A percentile compares a stretch with the other conserved stretches of the same genome.
Evolutionary conservation across 2,888 invertebrate species (phyloP).

Genomic region (Sphaerophoria rueppellii): DNA sequence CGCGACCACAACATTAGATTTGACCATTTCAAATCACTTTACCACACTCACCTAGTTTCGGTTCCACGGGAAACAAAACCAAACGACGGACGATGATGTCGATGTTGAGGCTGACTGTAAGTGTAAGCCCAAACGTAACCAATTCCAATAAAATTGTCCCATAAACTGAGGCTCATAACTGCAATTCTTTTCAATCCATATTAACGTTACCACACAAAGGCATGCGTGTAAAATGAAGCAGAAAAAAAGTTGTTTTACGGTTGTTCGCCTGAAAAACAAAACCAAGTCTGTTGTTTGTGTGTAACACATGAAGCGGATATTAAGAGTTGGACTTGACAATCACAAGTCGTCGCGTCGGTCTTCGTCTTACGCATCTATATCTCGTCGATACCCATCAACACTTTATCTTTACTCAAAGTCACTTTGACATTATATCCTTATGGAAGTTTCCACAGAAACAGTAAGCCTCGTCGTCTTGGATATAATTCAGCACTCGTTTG

Average conservation of each 20-base stretch:
- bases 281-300: slow-evolving; percentile 1
- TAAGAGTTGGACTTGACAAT: slow-evolving; percentile 55
- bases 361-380: not conserved
- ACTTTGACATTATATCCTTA: slow-evolving; percentile 52
- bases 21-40: slow-evolving; percentile 54
- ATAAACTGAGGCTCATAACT: slow-evolving; percentile 64
- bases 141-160: slow-evolving; percentile 62
- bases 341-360: slow-evolving; percentile 41
- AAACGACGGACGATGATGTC: too few species aligned
- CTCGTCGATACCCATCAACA: slow-evolving; percentile 41
- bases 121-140: slow-evolving; percentile 46
- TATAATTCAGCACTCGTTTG: slow-evolving; percentile 62
- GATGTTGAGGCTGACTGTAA: too few species aligned
- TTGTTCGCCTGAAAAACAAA: slow-evolving; percentile 52
- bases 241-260: slow-evolving; percentile 55
- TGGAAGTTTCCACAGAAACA: slow-evolving; percentile 31
- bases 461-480: slow-evolving; percentile 18
- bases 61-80: slow-evolving; percentile 62
- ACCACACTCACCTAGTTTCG: slow-evolving; percentile 68
- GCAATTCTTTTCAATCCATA: slow-evolving; percentile 57
- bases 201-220: slow-evolving; percentile 45
- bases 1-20: slow-evolving; percentile 32
- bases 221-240: slow-evolving; percentile 51
- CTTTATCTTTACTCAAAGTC: slow-evolving; percentile 34
- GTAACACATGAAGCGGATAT: slow-evolving; percentile 66